Base-by-base conservation (phyloP, 2,113 vertebrate species). In the Sander lucioperca region DNA sequence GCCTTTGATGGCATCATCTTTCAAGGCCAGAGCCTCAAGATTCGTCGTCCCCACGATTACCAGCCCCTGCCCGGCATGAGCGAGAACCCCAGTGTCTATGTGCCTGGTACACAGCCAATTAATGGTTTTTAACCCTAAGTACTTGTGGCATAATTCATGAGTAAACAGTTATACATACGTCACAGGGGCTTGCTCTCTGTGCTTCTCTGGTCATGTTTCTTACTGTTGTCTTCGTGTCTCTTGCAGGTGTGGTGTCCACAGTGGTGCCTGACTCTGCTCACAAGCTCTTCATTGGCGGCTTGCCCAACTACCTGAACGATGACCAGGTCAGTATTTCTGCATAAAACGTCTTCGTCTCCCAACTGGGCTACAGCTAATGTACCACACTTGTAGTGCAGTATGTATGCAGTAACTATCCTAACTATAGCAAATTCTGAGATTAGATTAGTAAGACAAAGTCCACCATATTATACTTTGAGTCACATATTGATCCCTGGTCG, bases 1-100 rank as follows among this genome's bases (percentile, higher is more conserved):
- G 97, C 97, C 16, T 98, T 98, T 72, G 97, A 98, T 77, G 97
- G 97, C 74, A 98, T 98, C 83, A 97, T 98, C 92, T 98, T 98
- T 93, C 97, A 98, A 92, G 97, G 97, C 77, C 97, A 98, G 91
- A 97, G 97, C 6, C 94, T 98, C 25, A 98, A 98, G 95, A 98
- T 98, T 80, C 96, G 97, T 39, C 95, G 97, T 86, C 97, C 97
- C 8, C 97, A 97, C 0, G 97, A 98, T 92, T 98, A 98, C 91
- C 97, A 98, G 91, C 97, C 97, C 0, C 91, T 98, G 79, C 97
- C 97, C 3, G 97, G 97, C 92, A 97, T 98, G 97, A 98, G 97
- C 10, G 97, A 98, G 92, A 98, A 97, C 48, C 97, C 97, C 47
- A 97, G 96, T 54, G 97, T 98, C 87, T 97, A 98, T 71, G 97